Evolutionary conservation across 2,113 vertebrate species (phyloP), one percentile per base, ranked within the genome.

Genomic region (Rhynchopsitta pachyrhyncha): DNA sequence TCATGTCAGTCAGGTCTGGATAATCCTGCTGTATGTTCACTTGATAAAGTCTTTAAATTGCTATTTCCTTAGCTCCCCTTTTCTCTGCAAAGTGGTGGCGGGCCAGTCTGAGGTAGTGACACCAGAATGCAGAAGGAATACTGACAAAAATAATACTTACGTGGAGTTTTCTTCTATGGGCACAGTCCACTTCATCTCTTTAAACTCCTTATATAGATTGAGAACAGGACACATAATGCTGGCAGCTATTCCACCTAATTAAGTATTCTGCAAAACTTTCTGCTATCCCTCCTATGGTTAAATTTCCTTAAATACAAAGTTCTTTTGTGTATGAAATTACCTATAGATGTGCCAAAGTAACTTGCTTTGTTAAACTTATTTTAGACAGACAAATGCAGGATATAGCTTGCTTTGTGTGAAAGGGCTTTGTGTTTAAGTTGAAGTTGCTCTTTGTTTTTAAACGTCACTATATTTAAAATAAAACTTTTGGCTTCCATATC

Each of bases 361-460:
- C 62, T 82, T 74, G 59, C 77, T 87, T 73, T 94, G 83, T 95
- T 79, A 68, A 62, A 62, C 49, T 82, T 83, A 17, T 42, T 80
- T 82, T 69, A 74, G 53, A 42, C 31, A 76, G 68, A 84, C 69
- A 94, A 94, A 90, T 75, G 53, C 78, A 96, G 89, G 82, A 89
- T 89, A 7, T 94, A 69, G 84, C 67, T 88, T 85, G 41, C 57
- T 86, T 55, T 87, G 57, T 88, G 31, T 86, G 83, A 37, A 89
- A 79, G 63, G 42, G 7, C 71, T 80, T 86, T 53, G 44, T 82
- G 63, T 82, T 74, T 66, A 77, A 88, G 64, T 82, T 77, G 69
- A 77, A 88, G 64, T 88, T 63, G 50, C 49, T 80, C 55, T 88
- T 76, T 91, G 59, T 92, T 94, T 95, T 92, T 29, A 57, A 82